Percentiles rank a stretch among this genome's conserved stretches.
Evolutionary conservation across 2,113 vertebrate species (phyloP).

Genomic region (Solea senegalensis): DNA sequence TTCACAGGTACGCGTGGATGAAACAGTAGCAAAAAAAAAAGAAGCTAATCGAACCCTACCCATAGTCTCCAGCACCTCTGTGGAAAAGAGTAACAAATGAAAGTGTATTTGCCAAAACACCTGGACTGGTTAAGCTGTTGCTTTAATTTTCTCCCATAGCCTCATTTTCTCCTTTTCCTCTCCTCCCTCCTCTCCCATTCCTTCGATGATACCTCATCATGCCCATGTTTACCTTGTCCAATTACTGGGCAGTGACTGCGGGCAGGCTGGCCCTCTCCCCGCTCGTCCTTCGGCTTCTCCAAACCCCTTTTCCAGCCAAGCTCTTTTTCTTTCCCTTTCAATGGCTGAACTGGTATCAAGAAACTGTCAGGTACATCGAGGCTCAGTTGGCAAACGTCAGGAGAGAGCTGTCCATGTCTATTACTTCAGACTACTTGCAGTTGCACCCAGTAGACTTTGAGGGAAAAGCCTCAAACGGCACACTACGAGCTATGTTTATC

Average conservation of each 20-base stretch:
- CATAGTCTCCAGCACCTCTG: slow-evolving; percentile 16
- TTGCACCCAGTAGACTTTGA: slow-evolving; percentile 62
- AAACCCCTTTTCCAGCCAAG: slow-evolving; percentile 62
- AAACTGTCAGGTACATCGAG: slow-evolving; percentile 76
- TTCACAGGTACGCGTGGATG: slow-evolving; percentile 63
- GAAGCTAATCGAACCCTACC: neutral
- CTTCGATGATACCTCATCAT: slow-evolving; percentile 65
- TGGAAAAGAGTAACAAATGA: slow-evolving; percentile 36
- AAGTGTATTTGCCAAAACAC: slow-evolving; percentile 44
- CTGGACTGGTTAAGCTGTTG: slow-evolving; percentile 51
- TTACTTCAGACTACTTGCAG: slow-evolving; percentile 72
- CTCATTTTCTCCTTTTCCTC: slow-evolving; percentile 65
- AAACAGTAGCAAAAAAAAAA: slow-evolving; percentile 29
- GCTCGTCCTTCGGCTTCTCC: slow-evolving; percentile 61
- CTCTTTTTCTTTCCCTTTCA: slow-evolving; percentile 64
- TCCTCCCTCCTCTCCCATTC: slow-evolving; percentile 55
- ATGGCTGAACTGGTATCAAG: slow-evolving; percentile 75
- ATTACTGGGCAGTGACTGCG: slow-evolving; percentile 65
- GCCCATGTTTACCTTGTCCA: slow-evolving; percentile 75
- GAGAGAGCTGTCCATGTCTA: slow-evolving; percentile 68
- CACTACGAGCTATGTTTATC: slow-evolving; percentile 55
- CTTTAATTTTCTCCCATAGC: slow-evolving; percentile 60
- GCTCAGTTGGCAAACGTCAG: slow-evolving; percentile 60
- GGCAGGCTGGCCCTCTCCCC: slow-evolving; percentile 50
- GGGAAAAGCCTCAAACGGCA: slow-evolving; percentile 63